Base-by-base conservation (phyloP, 2,113 vertebrate genomes). In the Poecilia latipinna region DNA sequence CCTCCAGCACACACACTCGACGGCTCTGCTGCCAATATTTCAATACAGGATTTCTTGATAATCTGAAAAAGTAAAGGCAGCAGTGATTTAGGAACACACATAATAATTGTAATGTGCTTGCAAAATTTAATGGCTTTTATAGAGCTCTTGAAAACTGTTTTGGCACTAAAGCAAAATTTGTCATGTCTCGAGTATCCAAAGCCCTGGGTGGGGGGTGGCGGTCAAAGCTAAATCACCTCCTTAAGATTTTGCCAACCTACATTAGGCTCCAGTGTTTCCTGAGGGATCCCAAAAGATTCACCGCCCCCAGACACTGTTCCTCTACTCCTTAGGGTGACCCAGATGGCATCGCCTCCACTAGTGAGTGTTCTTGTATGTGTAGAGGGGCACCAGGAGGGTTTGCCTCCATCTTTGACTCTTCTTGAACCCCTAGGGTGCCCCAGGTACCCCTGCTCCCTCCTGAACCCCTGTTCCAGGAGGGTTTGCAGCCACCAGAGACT, bases 1-100 rank as follows among this genome's bases (percentile, higher is more conserved):
- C 97, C 96, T 95, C 95, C 96, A 72, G 95, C 94, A 88, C 97
- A 98, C 57, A 96, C 93, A 70, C 92, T 95, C 15, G 97, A 96
- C 0, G 96, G 95, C 65, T 97, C 95, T 13, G 94, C 96, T 0
- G 94, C 94, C 69, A 96, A 88, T 78, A 98, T 96, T 91, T 98
- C 96, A 79, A 97, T 95, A 83, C 97, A 97, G 82, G 95, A 95
- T 63, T 96, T 97, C 91, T 94, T 95, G 78, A 96, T 93, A 76
- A 98, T 96, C 96, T 97, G 71, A 10, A 91, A 86, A 19, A 82
- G 24, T 66, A 62, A 71, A 51, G 22, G 70, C 24, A 54, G 0
- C 2, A 60, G 5, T 68, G 3, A 62, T 24, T 69, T 29, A 39
- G 32, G 7, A 1, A 60, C 61, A 51, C 5, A 29, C 17, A 15